A percentile compares a stretch with the other conserved stretches of the same genome.
phyloP scores from a whole-genome alignment of 2,797 vertebrate genomes.

The Pangasius krempfi region DNA sequence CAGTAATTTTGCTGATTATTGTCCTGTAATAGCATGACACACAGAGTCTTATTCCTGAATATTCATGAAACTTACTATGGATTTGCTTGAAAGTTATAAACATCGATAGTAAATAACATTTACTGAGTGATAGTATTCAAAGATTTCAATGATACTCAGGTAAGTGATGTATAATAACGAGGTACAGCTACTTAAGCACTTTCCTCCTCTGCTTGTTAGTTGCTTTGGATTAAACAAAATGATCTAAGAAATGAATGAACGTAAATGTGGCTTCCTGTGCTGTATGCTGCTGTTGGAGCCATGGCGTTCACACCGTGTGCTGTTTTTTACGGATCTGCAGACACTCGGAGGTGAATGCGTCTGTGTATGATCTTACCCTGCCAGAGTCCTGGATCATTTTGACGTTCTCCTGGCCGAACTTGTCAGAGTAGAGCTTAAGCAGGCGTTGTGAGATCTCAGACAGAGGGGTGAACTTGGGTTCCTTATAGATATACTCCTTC shows the following conservation, averaged over 20 bases:
- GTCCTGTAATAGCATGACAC: background rate
- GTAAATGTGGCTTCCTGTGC: too few species aligned
- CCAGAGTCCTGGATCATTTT: constrained; percentile 99
- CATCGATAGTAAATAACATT: background rate
- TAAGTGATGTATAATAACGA: background rate
- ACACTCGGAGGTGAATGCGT: background rate
- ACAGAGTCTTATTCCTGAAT: too few species aligned
- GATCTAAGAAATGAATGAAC: background rate
- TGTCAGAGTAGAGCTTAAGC: constrained; percentile 95
- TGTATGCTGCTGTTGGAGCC: background rate
- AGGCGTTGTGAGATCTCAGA: constrained; percentile 97
- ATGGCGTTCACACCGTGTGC: background rate
- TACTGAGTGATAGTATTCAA: background rate
- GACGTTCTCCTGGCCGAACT: constrained; percentile 97
- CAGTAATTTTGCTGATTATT: background rate
- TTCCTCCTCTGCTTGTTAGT: too few species aligned
- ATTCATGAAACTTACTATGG: background rate
- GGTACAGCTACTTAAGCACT: background rate
- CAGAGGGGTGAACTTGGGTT: constrained; percentile 95
- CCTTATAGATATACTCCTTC: constrained; percentile 99
- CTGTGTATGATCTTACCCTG: constrained; percentile 75
- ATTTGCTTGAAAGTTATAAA: background rate
- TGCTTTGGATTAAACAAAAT: too few species aligned
- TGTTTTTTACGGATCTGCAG: background rate
- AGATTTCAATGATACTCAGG: background rate